Evolutionary conservation across 2,113 vertebrate genomes (phyloP).

Genomic region (Chamaetylas fuelleborni): DNA sequence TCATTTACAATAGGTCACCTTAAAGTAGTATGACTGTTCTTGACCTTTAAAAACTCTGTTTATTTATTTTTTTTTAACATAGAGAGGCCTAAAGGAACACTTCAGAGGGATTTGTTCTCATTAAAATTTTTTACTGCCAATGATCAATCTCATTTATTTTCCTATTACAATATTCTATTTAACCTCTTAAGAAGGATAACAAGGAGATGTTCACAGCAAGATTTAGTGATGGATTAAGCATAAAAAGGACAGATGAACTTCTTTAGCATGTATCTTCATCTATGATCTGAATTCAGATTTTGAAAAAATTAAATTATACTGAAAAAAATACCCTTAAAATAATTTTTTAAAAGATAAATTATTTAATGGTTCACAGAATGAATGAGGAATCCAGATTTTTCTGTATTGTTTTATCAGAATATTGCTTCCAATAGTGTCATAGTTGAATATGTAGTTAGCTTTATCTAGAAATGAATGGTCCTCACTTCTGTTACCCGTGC

Average conservation of each 20-base stretch:
- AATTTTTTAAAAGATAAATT: background rate
- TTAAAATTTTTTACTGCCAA: background rate
- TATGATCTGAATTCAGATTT: constrained; percentile 23
- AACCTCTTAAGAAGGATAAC: background rate
- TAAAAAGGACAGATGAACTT: constrained; percentile 19
- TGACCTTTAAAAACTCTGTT: background rate
- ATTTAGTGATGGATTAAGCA: constrained; percentile 1
- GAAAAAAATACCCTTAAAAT: background rate
- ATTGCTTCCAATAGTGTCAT: background rate
- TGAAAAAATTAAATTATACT: background rate
- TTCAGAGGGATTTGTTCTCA: background rate
- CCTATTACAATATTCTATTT: background rate
- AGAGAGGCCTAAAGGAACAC: background rate
- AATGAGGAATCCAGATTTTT: background rate
- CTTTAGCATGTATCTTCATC: background rate
- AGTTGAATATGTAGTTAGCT: background rate
- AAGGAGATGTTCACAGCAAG: background rate
- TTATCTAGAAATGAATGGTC: background rate
- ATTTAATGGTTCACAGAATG: background rate
- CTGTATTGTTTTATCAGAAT: background rate
- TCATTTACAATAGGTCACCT: background rate
- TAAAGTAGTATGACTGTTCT: background rate
- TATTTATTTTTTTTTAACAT: background rate
- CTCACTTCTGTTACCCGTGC: background rate
- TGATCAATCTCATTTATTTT: background rate